Evolutionary conservation across 2,888 invertebrate genomes (phyloP).

Genomic region (Drosophila vallismaia): DNA sequence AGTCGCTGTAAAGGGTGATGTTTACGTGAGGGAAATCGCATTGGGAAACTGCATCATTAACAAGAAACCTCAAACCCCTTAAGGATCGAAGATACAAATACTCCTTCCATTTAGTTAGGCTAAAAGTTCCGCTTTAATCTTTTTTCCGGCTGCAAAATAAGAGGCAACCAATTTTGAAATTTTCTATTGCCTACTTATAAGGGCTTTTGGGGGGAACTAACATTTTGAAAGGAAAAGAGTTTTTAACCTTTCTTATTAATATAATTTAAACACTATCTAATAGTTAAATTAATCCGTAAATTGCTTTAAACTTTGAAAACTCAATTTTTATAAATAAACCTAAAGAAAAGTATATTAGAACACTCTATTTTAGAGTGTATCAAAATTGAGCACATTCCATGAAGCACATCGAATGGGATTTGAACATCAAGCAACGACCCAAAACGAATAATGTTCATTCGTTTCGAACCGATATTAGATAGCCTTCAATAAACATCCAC

Average conservation of each 20-base stretch:
- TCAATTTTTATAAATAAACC: too few species aligned
- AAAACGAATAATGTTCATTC: constrained; percentile 28
- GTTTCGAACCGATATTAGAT: constrained; percentile 33
- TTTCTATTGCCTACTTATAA: background rate
- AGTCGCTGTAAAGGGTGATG: constrained; percentile 28
- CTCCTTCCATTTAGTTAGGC: background rate
- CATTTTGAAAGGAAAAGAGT: too few species aligned
- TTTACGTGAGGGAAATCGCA: constrained; percentile 36
- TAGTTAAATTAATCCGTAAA: too few species aligned
- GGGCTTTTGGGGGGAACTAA: too few species aligned
- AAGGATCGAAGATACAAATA: constrained; percentile 5
- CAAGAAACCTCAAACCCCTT: background rate
- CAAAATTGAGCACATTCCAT: constrained; percentile 26
- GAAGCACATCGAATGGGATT: constrained; percentile 24
- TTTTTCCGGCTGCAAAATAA: background rate
- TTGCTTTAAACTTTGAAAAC: too few species aligned
- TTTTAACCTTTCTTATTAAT: too few species aligned
- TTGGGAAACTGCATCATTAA: constrained; percentile 31
- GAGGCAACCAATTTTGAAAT: too few species aligned
- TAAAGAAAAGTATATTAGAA: too few species aligned
- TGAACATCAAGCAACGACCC: constrained; percentile 20
- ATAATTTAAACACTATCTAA: too few species aligned
- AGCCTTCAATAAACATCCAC: constrained; percentile 1
- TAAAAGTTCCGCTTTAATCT: background rate
- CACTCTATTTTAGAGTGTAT: background rate